Evolutionary conservation across 2,888 invertebrate species (phyloP), one percentile per base, ranked within the genome.

Genomic region (Stramonita haemastoma): DNA sequence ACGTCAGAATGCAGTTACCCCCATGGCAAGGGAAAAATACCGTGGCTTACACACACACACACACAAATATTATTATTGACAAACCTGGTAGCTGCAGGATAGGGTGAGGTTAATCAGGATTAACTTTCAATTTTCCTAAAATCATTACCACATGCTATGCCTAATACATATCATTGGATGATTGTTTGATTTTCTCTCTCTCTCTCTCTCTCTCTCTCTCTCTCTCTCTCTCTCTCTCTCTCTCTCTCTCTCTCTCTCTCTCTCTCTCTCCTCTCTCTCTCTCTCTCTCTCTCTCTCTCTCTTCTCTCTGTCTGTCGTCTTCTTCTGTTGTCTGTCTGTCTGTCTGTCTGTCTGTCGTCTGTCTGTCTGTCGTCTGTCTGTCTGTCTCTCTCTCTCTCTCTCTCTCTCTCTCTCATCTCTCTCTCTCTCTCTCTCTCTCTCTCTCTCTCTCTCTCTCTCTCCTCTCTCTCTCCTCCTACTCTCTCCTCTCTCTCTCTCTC

Each of bases 151-250:
- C 46, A 46, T 46, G 46, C 46, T 46, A 46, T 46, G 46, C 46
- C 2, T 46, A 8, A 46, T 46, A 46, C 46, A 46, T 46, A 46
- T 46, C 8, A 46, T 46, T 2, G 46, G 46, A 46, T 46, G 46
- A 8, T 2, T 46, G 46, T 46, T 46, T 46, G 46, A 46, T 46
- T 73, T 2, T 8, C 73, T 73, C n/a, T 73, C 2, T 73, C 73
- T 73, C 73, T 73, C 26, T 73, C 73, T 73, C 70, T 70, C 15
- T 70, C 70, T 17, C 70, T 70, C 70, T 70, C 70, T 70, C 70
- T 70, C 70, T 17, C 70, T 70, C 70, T 70, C 70, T 70, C 70
- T 70, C 70, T 70, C 70, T 70, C 70, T 70, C 70, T 70, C 70
- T 22, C 70, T 70, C 70, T 70, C 70, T 70, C 70, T 70, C 70